Base-by-base conservation (phyloP, 1,140 invertebrate species). In the Ceratitis capitata region DNA sequence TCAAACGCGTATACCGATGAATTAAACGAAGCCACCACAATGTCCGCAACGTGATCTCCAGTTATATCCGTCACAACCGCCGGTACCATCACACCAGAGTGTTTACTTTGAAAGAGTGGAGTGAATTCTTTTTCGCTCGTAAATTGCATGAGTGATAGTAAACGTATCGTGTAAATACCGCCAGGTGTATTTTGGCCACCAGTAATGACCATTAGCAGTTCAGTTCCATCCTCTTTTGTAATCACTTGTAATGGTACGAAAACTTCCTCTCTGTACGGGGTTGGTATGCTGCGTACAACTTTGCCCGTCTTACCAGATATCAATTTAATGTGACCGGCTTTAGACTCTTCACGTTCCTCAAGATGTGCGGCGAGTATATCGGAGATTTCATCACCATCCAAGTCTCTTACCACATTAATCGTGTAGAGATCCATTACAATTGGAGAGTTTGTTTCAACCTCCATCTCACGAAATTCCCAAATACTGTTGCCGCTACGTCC, bases 51-150 rank as follows among this genome's bases (percentile, higher is more conserved):
- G 9, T 94, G 93, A 92, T 98, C 97, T 9, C 93, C 93, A 85
- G 94, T 97, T 51, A 97, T 92, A 90, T 97, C 97, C 5, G 94
- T 93, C 2, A 98, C 88, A 49, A 96, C 94, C 6, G 96, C 95
- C 3, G 96, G 93, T n/a, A 94, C 91, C 56, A 94, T 92, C 3
- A 95, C 90, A n/a, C 94, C 94, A 78, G 91, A 91, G n/a, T 85
- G 78, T n/a, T 85, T 39, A 49, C 89, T 89, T 10, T 88, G 85
- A 61, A 89, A 89, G 0, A 91, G 82, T 0, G 90, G 88, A 1
- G 88, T 90, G 82, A 91, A 91, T 12, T 91, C 88, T 85, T 91
- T 91, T 86, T 91, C 90, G 51, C 90, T 91, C 5, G 89, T 90
- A 85, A 89, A 90, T 23, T 90, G 87, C 90, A 92, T 92, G 3